Percentiles rank a stretch among this genome's conserved stretches.
These are phyloP conservation scores for Synanthedon tipuliformis DNA, from an alignment of 2,888 invertebrate species.

Conservation along the genomic window DNA sequence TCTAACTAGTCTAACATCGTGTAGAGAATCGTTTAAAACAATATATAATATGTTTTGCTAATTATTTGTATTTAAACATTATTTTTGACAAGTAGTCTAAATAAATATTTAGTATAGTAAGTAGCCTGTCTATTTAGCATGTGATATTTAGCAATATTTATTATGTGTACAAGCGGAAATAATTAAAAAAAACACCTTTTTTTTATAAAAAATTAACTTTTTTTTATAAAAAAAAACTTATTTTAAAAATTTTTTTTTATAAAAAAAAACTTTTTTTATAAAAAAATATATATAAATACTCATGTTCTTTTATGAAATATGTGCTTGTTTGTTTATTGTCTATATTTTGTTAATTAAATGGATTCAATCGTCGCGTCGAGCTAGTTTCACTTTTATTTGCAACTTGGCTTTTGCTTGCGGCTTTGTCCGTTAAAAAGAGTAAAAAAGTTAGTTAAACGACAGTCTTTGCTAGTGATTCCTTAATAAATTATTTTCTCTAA, in stretches of 20 bases:
- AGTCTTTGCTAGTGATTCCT: too few species aligned
- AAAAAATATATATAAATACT: neutral
- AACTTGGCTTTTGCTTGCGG: too few species aligned
- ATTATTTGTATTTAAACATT: too few species aligned
- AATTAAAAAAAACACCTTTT: neutral
- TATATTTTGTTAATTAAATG: neutral
- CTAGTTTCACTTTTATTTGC: too few species aligned
- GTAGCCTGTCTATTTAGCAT: neutral
- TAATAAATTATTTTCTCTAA: too few species aligned
- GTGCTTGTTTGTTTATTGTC: neutral
- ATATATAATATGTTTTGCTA: too few species aligned
- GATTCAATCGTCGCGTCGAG: neutral
- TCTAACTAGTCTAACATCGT: too few species aligned
- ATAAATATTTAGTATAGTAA: neutral
- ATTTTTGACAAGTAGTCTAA: neutral
- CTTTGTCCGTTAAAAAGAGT: too few species aligned
- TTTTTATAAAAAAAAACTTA: too few species aligned
- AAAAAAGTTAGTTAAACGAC: too few species aligned
- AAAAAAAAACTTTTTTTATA: neutral
- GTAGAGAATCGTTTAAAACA: too few species aligned
- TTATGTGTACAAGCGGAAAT: neutral
- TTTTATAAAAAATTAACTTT: neutral
- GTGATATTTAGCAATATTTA: neutral
- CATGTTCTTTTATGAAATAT: neutral
- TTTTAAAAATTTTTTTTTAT: too few species aligned